phyloP scores from a whole-genome alignment of 2,113 vertebrate species.

The Rynchops niger region DNA sequence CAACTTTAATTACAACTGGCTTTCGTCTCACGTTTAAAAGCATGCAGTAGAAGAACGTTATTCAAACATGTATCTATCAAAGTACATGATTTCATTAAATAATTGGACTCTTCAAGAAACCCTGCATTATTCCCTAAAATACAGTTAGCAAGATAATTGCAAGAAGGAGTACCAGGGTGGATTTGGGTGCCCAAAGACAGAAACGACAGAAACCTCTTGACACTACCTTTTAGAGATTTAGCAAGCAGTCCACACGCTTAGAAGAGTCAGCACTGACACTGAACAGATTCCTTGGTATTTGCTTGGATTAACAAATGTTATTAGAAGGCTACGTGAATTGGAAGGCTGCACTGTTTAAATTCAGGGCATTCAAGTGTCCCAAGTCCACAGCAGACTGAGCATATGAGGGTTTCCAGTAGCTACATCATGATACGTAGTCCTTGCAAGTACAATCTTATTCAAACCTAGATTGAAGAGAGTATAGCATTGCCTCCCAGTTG shows the following conservation, averaged over 20 bases:
- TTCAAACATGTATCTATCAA: background rate
- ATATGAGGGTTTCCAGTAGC: background rate
- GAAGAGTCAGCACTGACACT: background rate
- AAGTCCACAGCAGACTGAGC: background rate
- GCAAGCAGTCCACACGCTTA: background rate
- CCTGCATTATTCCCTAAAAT: background rate
- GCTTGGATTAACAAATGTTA: constrained; percentile 45
- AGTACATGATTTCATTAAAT: background rate
- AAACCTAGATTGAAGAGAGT: background rate
- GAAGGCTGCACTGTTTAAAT: constrained; percentile 36
- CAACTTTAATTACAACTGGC: constrained; percentile 42
- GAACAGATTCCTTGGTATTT: constrained; percentile 37
- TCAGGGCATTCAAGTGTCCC: constrained; percentile 29
- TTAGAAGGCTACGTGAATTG: constrained; percentile 34
- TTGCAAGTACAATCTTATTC: background rate
- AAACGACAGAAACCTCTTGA: background rate
- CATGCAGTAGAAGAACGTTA: background rate
- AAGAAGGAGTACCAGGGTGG: background rate
- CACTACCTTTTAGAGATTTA: background rate
- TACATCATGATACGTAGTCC: background rate
- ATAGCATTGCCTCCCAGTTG: background rate
- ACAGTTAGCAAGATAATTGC: background rate
- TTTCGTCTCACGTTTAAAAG: constrained; percentile 1
- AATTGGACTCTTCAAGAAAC: background rate
- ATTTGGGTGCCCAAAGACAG: background rate